Evolutionary conservation across 2,797 vertebrate species (phyloP).

Genomic region (Lindbergichthys nudifrons): DNA sequence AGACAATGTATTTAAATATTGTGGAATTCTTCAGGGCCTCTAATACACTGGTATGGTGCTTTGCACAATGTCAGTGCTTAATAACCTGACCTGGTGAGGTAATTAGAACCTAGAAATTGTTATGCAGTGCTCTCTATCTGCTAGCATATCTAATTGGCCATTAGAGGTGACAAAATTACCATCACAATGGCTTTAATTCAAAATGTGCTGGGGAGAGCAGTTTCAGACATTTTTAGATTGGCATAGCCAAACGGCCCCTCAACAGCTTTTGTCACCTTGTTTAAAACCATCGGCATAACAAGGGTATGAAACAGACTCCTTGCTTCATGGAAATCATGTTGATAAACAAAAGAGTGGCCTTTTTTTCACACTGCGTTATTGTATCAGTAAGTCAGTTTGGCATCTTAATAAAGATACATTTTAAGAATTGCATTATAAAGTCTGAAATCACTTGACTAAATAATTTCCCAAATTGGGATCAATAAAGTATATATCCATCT

Average conservation of each 20-base stretch:
- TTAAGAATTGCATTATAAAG: too few species aligned
- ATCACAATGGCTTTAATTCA: conserved; percentile 77
- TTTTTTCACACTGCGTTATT: not conserved
- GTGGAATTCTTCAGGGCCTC: not conserved
- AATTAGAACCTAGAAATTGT: conserved; percentile 76
- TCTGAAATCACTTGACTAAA: too few species aligned
- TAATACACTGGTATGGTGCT: not conserved
- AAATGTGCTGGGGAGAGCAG: conserved; percentile 60
- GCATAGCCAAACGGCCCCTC: conserved; percentile 51
- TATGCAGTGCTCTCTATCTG: conserved; percentile 70
- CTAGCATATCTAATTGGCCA: conserved; percentile 82
- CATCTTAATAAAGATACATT: conserved; percentile 23
- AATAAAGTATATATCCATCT: too few species aligned
- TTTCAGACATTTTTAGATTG: conserved; percentile 64
- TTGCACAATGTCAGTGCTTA: not conserved
- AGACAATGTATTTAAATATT: not conserved
- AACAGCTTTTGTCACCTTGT: conserved; percentile 57
- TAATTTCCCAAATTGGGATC: too few species aligned
- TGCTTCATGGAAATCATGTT: conserved; percentile 39
- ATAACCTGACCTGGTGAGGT: conserved; percentile 42
- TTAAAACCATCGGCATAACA: conserved; percentile 58
- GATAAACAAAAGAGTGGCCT: conserved; percentile 45
- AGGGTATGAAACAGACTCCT: conserved; percentile 41
- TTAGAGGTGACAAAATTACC: conserved; percentile 82
- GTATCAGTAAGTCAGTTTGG: conserved; percentile 42